phyloP scores from a whole-genome alignment of 2,113 vertebrate genomes.

The Regulus satrapa region DNA sequence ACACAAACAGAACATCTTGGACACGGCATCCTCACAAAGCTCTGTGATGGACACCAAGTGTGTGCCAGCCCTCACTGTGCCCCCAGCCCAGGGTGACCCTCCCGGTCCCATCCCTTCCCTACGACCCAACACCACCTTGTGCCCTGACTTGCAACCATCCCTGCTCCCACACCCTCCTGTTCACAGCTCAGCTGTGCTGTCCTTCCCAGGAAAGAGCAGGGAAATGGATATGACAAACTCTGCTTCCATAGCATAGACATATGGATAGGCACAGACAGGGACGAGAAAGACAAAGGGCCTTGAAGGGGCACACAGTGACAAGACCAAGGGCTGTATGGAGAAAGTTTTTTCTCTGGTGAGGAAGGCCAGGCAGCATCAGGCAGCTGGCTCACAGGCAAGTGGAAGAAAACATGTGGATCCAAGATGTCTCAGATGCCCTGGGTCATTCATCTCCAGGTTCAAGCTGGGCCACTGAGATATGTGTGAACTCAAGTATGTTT shows the following conservation, averaged over 20 bases:
- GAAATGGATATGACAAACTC: background rate
- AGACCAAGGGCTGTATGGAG: background rate
- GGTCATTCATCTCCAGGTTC: background rate
- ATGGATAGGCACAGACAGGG: accelerated
- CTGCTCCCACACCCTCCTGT: background rate
- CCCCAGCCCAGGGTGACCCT: background rate
- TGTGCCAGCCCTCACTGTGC: background rate
- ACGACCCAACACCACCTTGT: background rate
- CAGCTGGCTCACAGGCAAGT: background rate
- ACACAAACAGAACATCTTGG: background rate
- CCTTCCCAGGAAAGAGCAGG: background rate
- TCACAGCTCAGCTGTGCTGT: background rate
- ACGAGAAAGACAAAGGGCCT: background rate
- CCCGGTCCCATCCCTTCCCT: background rate
- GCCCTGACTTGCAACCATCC: accelerated
- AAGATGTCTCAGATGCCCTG: background rate
- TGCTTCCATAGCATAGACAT: background rate
- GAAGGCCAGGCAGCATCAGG: background rate
- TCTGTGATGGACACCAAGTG: background rate
- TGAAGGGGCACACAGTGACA: background rate
- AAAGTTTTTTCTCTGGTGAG: background rate
- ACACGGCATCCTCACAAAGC: background rate
- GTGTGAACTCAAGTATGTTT: background rate
- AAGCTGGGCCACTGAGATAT: background rate
- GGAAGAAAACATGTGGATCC: background rate